Base-by-base conservation (phyloP, 2,113 vertebrate species). In the Actenoides hombroni region DNA sequence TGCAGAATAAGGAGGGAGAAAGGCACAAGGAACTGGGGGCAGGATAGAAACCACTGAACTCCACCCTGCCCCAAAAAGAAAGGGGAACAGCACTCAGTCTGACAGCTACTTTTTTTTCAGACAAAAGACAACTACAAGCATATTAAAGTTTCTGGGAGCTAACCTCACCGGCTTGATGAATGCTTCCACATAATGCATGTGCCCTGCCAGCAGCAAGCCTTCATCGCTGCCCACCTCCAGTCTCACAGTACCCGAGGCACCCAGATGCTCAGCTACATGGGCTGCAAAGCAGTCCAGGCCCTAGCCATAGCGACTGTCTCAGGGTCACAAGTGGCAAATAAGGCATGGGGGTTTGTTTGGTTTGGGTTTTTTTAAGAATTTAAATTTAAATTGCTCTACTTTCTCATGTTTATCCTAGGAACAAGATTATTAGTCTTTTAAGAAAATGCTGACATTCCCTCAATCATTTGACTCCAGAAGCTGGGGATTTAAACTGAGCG, bases 171-270 rank as follows among this genome's bases (percentile, higher is more conserved):
- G 76, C 59, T 46, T 2, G 3, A 74, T 28, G 53, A 37, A 29
- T 5, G 24, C 39, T 92, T 57, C 63, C 40, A 20, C n/a, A 35
- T 4, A 57, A n/a, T 0, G 11, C 33, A 6, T 0, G 16, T 12
- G 48, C 3, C 5, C 28, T 48, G 63, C 48, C 60, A 83, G 51
- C 37, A 42, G 25, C 15, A 54, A 89, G n/a, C 39, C 77, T 71
- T 11, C 37, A 39, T 7, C 5, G 1, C 11, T 6, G 1, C 1
- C 0, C 11, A 7, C 8, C 3, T 5, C 13, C 23, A 21, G 44
- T 12, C 53, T 21, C 1, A 0, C 42, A 33, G 51, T 11, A 16
- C 40, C 31, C 5, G 13, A 70, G 46, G 17, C 67, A 63, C 44
- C 13, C 5, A 48, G 48, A 35, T 70, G 69, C 28, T 1, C 29